phyloP scores from a whole-genome alignment of 2,797 vertebrate genomes.

The Orientallactaga sibirica region DNA sequence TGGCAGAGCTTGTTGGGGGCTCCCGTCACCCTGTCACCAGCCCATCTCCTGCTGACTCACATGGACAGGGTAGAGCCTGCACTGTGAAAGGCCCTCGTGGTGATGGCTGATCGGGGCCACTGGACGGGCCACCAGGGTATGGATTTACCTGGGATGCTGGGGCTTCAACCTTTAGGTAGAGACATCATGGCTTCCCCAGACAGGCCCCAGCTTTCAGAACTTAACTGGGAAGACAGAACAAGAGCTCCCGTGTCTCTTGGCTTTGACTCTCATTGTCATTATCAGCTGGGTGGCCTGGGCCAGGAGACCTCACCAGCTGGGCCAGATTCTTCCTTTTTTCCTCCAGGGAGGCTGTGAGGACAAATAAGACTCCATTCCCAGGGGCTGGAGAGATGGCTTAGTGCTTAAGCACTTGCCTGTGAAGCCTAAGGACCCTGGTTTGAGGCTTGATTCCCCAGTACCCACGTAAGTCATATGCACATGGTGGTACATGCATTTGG shows the following conservation, averaged over 20 bases:
- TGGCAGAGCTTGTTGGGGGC: background rate
- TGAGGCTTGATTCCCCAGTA: too few relatives aligned
- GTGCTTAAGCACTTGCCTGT: too few relatives aligned
- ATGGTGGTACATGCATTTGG: too few relatives aligned
- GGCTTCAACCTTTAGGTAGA: background rate
- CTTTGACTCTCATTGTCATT: background rate
- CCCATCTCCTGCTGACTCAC: slow-evolving; percentile 3
- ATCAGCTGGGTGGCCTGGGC: background rate
- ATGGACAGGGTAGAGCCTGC: rapidly evolving
- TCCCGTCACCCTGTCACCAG: background rate
- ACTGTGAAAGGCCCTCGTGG: background rate
- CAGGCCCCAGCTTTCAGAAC: background rate
- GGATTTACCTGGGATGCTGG: too few relatives aligned
- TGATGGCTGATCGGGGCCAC: rapidly evolving
- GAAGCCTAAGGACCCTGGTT: too few relatives aligned
- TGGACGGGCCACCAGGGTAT: rapidly evolving
- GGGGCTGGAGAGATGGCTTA: too few relatives aligned
- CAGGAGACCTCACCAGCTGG: background rate
- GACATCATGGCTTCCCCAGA: rapidly evolving
- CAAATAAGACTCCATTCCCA: background rate
- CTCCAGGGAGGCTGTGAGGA: background rate
- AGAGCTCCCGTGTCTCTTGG: background rate
- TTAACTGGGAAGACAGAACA: rapidly evolving
- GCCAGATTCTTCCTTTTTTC: too few relatives aligned
- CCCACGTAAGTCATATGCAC: too few relatives aligned